Evolutionary conservation across 2,797 vertebrate genomes (phyloP), one percentile per base, ranked within the genome.

Genomic region (Vireo griseus): DNA sequence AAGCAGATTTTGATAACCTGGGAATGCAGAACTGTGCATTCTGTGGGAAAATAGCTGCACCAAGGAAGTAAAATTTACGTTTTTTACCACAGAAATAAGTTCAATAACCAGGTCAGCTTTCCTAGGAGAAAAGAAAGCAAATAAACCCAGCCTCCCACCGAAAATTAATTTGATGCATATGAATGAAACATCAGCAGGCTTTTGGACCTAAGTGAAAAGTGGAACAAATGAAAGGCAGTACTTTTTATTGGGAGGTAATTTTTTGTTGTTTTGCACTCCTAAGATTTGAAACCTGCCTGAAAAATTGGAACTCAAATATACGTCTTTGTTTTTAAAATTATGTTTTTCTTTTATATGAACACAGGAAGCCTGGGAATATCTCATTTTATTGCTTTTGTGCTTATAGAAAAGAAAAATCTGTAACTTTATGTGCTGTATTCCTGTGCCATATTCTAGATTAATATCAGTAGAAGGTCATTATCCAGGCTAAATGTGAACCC

Each of bases 151-250:
- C 20, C 13, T 92, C 24, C 51, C 42, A 65, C 83, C 68, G 0
- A 14, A 95, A 97, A 89, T 92, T 96, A 95, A 95, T 95, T 86
- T 86, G 66, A 96, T 95, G 83, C 94, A 97, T 88, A 91, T 90
- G 80, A 95, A 97, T 93, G 65, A 71, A 87, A 90, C 85, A 97
- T 98, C 97, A 91, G 97, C 97, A 98, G 71, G 80, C 82, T 97
- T 97, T 97, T 97, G 95, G 96, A 96, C 83, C 76, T 72, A 91
- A 91, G n/a, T 63, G 63, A 95, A 93, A 63, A 94, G 59, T 68
- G 61, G 90, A 83, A 86, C 26, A 88, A 93, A 75, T 82, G 28
- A 74, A 86, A 90, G 65, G 31, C 45, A 25, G 14, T 78, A 80
- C 10, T 78, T 69, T 92, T 88, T 74, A 40, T 65, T 79, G 84